Evolutionary conservation across 1,140 invertebrate genomes (phyloP), one percentile per base, ranked within the genome.

Genomic region (Neodiprion fabricii): DNA sequence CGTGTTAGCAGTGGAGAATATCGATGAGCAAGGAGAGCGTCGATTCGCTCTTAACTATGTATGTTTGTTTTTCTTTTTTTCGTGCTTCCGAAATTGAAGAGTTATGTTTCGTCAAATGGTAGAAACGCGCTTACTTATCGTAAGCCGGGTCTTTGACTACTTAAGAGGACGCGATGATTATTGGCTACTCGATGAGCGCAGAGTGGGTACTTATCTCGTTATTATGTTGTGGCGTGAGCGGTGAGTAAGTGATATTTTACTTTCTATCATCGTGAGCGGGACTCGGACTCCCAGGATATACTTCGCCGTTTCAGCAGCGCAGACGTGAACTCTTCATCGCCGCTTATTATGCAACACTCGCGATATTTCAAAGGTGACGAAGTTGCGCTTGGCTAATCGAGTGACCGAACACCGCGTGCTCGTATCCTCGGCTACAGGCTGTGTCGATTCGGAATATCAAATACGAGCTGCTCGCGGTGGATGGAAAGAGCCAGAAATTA

Each of bases 311-410:
- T 61, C 11, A 61, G n/a, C 53, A 9, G 11, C 5, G 9, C 53
- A 40, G 28, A 40, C 28, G 53, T 17, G n/a, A 61, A 61, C 53
- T 61, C 53, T 61, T 61, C 53, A 12, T 61, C 11, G 53, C 28
- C 28, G 28, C 53, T 61, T 61, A 61, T 61, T 61, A 61, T 61
- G 53, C 53, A 61, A 61, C 53, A 14, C 53, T 61, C n/a, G 5
- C 53, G 53, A 61, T 61, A 61, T 61, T 17, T 61, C 53, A 61
- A 61, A 61, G 53, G 53, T 61, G 53, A 61, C 53, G 7, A 61
- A 40, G 28, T 40, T 40, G 53, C 53, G 53, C 11, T 61, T 61
- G 53, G 53, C 53, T 61, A 61, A 61, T 61, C 53, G 11, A 61
- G 53, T 1, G 28, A 40, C 28, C 28, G 1, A 40, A 40, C 28